phyloP scores from a whole-genome alignment of 1,140 invertebrate species.

The Maconellicoccus hirsutus region DNA sequence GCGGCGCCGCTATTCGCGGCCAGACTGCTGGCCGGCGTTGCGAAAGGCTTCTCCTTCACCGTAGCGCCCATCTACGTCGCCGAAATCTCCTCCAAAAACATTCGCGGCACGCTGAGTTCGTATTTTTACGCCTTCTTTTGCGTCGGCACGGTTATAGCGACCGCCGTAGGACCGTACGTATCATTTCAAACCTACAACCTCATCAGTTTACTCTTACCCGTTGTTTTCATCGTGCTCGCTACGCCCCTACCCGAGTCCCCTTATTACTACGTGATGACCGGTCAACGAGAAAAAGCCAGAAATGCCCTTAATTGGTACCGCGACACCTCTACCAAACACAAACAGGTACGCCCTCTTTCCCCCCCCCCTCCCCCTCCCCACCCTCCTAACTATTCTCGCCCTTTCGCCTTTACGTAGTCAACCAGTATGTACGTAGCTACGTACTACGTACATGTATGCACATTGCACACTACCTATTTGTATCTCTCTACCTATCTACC shows the following conservation, averaged over 20 bases:
- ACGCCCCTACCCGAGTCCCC: slow-evolving; percentile 71
- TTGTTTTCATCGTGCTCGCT: slow-evolving; percentile 53
- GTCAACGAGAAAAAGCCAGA: slow-evolving; percentile 43
- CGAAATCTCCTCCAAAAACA: slow-evolving; percentile 48
- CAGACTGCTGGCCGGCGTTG: slow-evolving; percentile 43
- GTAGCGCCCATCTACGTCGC: slow-evolving; percentile 73
- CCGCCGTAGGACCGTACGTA: slow-evolving; percentile 53
- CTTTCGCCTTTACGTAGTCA: not conserved
- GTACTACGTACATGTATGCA: no score
- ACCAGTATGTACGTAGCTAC: no score
- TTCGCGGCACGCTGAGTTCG: slow-evolving; percentile 44
- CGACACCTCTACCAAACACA: slow-evolving; percentile 16
- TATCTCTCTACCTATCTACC: no score
- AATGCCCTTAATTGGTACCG: slow-evolving; percentile 38
- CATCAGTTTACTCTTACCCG: slow-evolving; percentile 45
- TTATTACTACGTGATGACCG: slow-evolving; percentile 49
- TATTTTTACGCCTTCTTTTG: slow-evolving; percentile 66
- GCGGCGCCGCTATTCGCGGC: slow-evolving; percentile 24
- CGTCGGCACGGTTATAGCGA: slow-evolving; percentile 45
- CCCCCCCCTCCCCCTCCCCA: not conserved
- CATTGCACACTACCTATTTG: no score
- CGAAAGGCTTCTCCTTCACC: slow-evolving; percentile 60
- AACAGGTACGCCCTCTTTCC: not conserved
- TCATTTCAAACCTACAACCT: slow-evolving; percentile 54
- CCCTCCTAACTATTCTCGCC: not conserved